Base-by-base conservation (phyloP, 2,113 vertebrate genomes). In the Chamaea fasciata region DNA sequence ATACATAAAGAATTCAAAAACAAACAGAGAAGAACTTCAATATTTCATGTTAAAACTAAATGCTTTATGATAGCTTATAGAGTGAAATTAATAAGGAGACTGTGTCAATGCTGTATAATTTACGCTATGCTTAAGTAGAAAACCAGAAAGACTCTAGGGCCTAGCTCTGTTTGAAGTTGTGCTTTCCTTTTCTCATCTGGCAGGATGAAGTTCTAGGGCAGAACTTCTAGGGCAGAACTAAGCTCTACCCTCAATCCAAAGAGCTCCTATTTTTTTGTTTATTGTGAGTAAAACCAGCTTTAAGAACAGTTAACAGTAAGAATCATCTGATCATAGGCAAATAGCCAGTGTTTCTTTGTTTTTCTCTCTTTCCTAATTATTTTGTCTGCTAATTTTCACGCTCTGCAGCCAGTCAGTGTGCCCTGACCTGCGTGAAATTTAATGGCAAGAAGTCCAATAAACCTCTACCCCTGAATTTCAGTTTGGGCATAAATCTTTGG, bases 1-100 rank as follows among this genome's bases (percentile, higher is more conserved):
- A 84, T 83, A 77, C 73, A 91, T 86, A 64, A 83, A 85, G 41
- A 68, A 87, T 79, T 91, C 8, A 81, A 81, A 94, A 94, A 63
- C 39, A 78, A 82, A 79, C 84, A 69, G 41, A 87, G n/a, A 76
- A 75, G 28, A 88, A 83, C 26, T 52, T 91, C 18, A 96, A 90
- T 96, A 94, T 96, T 96, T 96, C 16, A 95, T 96, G 80, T 56
- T 37, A 57, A 55, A 79, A 65, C n/a, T 83, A 60, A 88, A 91
- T 81, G 86, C 73, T 92, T 93, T 83, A 89, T 89, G 78, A 63
- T 55, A 84, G 75, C 65, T 95, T 82, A 70, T 12, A 69, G 74
- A 91, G 42, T 80, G 68, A 96, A 92, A 83, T 90, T 90, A 96
- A 77, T 91, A 87, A 30, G 23, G 50, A 86, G 42, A 52, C 17